Conservation (phyloP, 2,113 vertebrate species). For the Passer domesticus region DNA sequence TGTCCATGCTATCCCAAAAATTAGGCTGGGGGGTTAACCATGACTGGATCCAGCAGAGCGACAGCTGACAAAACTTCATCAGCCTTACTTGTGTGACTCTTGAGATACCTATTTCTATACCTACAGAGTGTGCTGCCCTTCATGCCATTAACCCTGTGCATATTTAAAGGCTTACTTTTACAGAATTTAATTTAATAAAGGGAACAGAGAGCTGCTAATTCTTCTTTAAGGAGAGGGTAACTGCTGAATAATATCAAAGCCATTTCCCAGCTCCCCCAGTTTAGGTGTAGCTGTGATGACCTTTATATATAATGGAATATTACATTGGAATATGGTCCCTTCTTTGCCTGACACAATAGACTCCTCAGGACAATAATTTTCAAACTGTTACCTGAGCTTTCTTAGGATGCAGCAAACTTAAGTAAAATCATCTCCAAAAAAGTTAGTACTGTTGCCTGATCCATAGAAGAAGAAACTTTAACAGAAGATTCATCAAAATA, state of each 20-base stretch:
- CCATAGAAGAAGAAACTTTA: neutral
- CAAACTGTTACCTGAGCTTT: neutral
- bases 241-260: neutral
- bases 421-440: neutral
- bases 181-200: neutral
- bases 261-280: neutral
- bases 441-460: neutral
- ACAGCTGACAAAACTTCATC: neutral
- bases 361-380: neutral
- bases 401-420: neutral
- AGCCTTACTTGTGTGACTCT: neutral
- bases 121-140: neutral
- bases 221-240: neutral
- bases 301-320: neutral
- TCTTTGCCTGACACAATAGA: neutral
- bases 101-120: neutral
- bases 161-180: neutral
- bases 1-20: neutral
- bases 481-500: neutral
- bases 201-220: neutral
- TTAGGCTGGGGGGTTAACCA: neutral
- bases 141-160: neutral
- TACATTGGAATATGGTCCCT: neutral
- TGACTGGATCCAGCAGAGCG: neutral
- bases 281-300: neutral